Percentiles rank a stretch among this genome's conserved stretches.
Conservation (phyloP, 2,113 vertebrate species). For the Labeo rohita region DNA sequence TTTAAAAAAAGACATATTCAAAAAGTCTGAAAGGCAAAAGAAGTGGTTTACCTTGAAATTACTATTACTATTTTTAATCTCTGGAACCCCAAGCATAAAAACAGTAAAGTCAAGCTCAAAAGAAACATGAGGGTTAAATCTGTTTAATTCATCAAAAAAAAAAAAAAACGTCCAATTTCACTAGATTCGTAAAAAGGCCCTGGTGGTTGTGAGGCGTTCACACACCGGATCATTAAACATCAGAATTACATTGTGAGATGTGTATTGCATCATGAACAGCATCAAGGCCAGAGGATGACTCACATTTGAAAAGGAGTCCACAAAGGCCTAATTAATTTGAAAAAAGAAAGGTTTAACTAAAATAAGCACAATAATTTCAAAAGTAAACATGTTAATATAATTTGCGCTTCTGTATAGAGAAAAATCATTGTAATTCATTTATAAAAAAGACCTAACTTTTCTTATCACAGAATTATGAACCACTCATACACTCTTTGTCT, state of each 20-base stretch:
- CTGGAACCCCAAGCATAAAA: not conserved
- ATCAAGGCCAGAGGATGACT: not conserved
- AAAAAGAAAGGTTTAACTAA: not conserved
- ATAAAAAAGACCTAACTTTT: not conserved
- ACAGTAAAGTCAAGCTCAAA: not conserved
- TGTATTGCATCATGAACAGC: not conserved
- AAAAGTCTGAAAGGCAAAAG: not conserved
- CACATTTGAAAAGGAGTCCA: not conserved
- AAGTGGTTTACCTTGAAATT: not conserved
- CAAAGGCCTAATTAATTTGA: not conserved
- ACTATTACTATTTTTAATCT: not conserved
- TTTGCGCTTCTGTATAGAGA: not conserved
- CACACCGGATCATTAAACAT: not conserved
- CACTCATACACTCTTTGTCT: not conserved
- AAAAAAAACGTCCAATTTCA: not conserved
- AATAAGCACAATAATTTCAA: not conserved
- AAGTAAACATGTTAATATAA: not conserved
- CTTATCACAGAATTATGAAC: not conserved
- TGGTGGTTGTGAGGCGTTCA: conserved; percentile 5
- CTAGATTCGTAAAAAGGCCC: not conserved
- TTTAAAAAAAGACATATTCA: not conserved
- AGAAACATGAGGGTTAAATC: not conserved
- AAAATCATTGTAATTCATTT: not conserved
- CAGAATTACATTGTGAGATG: not conserved
- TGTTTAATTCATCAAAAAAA: not conserved